Percentiles rank a stretch among this genome's conserved stretches.
These are phyloP conservation scores for Clarias pachynema DNA, from an alignment of 2,797 vertebrate species.

Conservation along the genomic window DNA sequence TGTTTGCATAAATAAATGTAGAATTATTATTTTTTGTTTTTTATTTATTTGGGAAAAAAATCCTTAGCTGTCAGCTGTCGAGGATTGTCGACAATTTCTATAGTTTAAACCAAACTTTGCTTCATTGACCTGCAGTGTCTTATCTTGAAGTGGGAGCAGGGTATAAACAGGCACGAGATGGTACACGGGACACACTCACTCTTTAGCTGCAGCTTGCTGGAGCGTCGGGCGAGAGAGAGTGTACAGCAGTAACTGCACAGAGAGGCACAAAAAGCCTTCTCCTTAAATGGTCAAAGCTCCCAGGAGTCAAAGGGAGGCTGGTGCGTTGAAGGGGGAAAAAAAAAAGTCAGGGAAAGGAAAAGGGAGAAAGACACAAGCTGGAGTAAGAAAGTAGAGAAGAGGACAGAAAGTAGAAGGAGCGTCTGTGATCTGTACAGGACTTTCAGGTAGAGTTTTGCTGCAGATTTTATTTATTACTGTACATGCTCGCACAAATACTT, in stretches of 20 bases:
- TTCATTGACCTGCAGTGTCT: not conserved
- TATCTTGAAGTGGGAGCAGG: slow-evolving; percentile 14
- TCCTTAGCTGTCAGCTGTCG: too few species aligned
- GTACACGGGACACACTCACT: slow-evolving; percentile 28
- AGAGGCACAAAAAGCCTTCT: slow-evolving; percentile 93
- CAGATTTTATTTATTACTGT: not conserved
- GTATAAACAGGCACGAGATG: slow-evolving; percentile 33
- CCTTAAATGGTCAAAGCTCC: slow-evolving; percentile 99
- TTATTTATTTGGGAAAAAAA: not conserved
- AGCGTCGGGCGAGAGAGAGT: slow-evolving; percentile 37
- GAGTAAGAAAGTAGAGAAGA: slow-evolving; percentile 70
- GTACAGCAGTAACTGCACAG: slow-evolving; percentile 70
- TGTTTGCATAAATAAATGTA: too few species aligned
- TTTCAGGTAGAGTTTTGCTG: slow-evolving; percentile 84
- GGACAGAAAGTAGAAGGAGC: slow-evolving; percentile 59
- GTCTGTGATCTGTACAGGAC: slow-evolving; percentile 66
- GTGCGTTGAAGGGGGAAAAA: slow-evolving; percentile 65
- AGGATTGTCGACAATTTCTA: not conserved
- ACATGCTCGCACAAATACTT: slow-evolving; percentile 30
- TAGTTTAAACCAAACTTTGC: too few species aligned
- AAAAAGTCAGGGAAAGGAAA: slow-evolving; percentile 84
- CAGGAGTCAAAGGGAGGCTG: slow-evolving; percentile 95
- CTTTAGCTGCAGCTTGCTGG: slow-evolving; percentile 45
- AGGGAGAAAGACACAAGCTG: slow-evolving; percentile 76
- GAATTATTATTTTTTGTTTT: too few species aligned